Base-by-base conservation (phyloP, 2,797 vertebrate genomes). In the Eurystomus glaucurus region DNA sequence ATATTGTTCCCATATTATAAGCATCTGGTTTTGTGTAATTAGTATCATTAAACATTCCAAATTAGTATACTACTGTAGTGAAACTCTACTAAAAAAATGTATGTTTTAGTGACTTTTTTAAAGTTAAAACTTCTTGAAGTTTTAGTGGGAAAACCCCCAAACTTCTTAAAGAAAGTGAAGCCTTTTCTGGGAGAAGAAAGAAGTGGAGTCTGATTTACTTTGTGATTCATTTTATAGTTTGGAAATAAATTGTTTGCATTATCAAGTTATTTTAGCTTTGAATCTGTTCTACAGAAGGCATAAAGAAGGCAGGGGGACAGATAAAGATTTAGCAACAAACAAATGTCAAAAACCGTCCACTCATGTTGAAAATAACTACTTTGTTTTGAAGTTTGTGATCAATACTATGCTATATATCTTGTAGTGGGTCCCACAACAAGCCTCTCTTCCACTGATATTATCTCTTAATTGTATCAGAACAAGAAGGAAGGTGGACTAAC, bases 301-400 rank as follows among this genome's bases (percentile, higher is more conserved):
- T 85, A 65, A 86, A 80, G 55, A 55, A 75, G 21, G 13, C 8
- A 33, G 21, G 17, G 75, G 5, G 31, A 77, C 23, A 69, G 39
- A 37, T 58, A 78, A 93, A 88, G 61, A 64, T 80, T 88, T 90
- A 78, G 18, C n/a, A 91, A 37, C 65, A 66, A 81, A 52, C 11
- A 87, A 3, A 51, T 96, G 68, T 91, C 69, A 78, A 81, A 96
- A 90, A 10, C 35, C 88, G 61, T 55, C 45, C 20, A 23, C 61
- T 94, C 31, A 21, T 57, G 54, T 76, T 90, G 89, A 91, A 97
- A 97, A 90, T 95, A 95, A 90, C 51, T 71, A 41, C 75, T 89
- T 93, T 94, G 55, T 93, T 94, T 91, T 83, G 50, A 91, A 71
- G 46, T 86, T 75, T 86, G 66, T 83, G 69, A 80, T 94, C 79